Base-by-base conservation (phyloP, 2,113 vertebrate genomes). In the Cephalopterus ornatus region DNA sequence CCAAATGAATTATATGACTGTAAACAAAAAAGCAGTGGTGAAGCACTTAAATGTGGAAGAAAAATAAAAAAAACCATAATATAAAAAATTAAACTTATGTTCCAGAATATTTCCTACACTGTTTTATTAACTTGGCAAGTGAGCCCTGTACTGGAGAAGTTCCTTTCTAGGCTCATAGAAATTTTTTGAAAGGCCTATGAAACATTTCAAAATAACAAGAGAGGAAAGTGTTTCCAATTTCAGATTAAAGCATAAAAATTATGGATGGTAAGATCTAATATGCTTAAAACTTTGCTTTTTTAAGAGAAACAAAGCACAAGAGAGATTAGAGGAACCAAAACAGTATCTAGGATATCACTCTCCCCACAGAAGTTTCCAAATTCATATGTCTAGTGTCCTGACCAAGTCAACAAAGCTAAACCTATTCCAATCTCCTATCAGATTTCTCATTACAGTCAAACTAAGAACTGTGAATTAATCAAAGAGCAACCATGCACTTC, bases 401-500 rank as follows among this genome's bases (percentile, higher is more conserved):
- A 87, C 35, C 85, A 91, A 92, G 83, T 77, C 76, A 95, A 91
- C 91, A 96, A 62, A 71, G 52, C 79, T 92, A 92, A 95, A 91
- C 18, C 68, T 55, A 84, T 68, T 80, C 55, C 65, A 92, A 81
- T 33, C 83, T 90, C 76, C 8, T 41, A 86, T 8, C 73, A 70
- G 79, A 74, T 90, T 85, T 86, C 93, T 80, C 44, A 35, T 81
- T 94, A 92, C 44, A 92, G 72, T 65, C 83, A 80, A 49, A 74
- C 63, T 80, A 84, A 95, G 68, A 92, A 71, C 92, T 92, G 63
- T 91, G 89, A 95, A 95, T 92, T 95, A 77, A 92, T 95, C 94
- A 96, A 96, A 96, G 83, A 70, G 21, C n/a, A 95, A 84, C 78
- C 56, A 50, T 12, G 50, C 33, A 96, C 94, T 97, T 97, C 92